Conservation (phyloP, 1,140 invertebrate species). For the Patella vulgata region DNA sequence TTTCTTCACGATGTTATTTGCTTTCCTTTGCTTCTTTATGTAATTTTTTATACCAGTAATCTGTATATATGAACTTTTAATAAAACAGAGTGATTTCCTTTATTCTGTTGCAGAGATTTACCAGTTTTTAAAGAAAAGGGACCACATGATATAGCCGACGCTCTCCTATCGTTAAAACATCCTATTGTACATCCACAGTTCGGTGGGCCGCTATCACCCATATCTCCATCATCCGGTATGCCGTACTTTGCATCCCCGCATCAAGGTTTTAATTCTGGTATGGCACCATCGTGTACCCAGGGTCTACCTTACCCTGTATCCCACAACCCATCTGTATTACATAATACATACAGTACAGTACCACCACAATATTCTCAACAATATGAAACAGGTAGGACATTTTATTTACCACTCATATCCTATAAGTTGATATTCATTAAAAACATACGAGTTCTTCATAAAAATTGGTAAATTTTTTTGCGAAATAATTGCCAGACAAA, state of each 20-base stretch:
- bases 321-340: conserved; percentile 39
- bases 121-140: conserved; percentile 61
- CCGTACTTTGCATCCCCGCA: conserved; percentile 19
- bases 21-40: no score
- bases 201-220: conserved; percentile 44
- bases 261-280: conserved; percentile 7
- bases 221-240: conserved; percentile 41
- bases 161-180: conserved; percentile 85
- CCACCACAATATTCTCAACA: conserved; percentile 26
- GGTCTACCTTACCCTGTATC: conserved; percentile 37
- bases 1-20: no score
- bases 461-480: no score
- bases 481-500: no score
- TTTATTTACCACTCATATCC: no score
- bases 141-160: conserved; percentile 80
- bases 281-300: conserved; percentile 7
- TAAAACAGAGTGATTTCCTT: no score
- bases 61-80: no score
- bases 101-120: conserved; percentile 63
- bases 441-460: no score
- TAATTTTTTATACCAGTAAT: no score
- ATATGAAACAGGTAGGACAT: conserved; percentile 15
- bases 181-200: conserved; percentile 82
- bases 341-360: conserved; percentile 12
- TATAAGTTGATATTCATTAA: no score